A percentile compares a stretch with the other conserved stretches of the same genome.
Evolutionary conservation across 2,113 vertebrate species (phyloP).

Genomic region (Cyanoderma ruficeps): DNA sequence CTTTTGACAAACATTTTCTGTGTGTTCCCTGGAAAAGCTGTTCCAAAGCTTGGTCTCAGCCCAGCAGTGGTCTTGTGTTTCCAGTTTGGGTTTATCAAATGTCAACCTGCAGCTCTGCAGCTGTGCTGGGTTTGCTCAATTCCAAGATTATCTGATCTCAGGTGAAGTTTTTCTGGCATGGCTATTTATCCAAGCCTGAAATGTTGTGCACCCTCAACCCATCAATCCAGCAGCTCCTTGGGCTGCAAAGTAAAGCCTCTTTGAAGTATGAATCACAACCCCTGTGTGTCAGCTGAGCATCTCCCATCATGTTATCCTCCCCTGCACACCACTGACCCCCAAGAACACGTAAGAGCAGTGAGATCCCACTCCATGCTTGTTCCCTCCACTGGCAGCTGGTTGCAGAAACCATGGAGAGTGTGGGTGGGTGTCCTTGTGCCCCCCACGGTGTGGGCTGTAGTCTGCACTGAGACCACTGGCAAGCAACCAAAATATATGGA

Average conservation of each 20-base stretch:
- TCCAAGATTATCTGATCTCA: not conserved
- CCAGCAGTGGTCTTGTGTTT: not conserved
- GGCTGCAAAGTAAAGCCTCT: not conserved
- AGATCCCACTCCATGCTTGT: not conserved
- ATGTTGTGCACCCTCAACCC: not conserved
- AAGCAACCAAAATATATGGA: accelerated
- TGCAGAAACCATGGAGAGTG: not conserved
- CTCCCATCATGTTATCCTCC: not conserved
- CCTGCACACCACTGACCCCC: not conserved
- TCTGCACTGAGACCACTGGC: not conserved
- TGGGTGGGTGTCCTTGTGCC: not conserved
- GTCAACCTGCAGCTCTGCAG: not conserved
- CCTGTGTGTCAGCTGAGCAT: not conserved
- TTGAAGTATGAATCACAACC: not conserved
- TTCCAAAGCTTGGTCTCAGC: not conserved
- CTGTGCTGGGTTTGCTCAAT: not conserved
- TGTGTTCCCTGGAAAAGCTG: not conserved
- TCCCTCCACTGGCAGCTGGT: not conserved
- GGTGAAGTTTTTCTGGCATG: not conserved
- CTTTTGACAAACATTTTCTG: not conserved
- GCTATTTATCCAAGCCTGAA: not conserved
- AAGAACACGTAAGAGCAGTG: accelerated
- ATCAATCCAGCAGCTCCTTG: not conserved
- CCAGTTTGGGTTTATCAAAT: not conserved
- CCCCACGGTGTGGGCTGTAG: accelerated